Conservation (phyloP, 2,888 invertebrate genomes). For the Leucozona laternaria region DNA sequence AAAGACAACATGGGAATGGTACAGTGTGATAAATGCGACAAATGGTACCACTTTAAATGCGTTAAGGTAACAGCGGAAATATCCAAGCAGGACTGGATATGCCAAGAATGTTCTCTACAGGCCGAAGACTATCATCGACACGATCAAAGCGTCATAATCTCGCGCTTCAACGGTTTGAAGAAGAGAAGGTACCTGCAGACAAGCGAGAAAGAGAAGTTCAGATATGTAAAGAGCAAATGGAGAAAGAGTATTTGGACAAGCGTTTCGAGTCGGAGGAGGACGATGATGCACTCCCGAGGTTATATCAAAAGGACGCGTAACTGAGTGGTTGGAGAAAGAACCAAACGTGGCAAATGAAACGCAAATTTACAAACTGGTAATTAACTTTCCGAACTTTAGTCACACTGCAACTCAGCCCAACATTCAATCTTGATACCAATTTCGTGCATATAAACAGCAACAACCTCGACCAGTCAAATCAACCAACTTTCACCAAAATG, state of each 20-base stretch:
- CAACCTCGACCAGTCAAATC: background rate
- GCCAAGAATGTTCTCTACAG: no score
- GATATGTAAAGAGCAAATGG: no score
- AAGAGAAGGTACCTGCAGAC: background rate
- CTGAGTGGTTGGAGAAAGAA: slow-evolving; percentile 4
- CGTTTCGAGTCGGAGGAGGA: no score
- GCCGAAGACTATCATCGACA: background rate
- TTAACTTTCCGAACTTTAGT: background rate
- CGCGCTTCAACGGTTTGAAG: slow-evolving; percentile 6
- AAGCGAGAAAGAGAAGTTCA: slow-evolving; percentile 2
- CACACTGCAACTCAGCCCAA: background rate
- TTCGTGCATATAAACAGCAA: background rate
- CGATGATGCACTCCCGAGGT: background rate
- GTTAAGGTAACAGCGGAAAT: background rate
- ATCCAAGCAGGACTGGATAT: background rate
- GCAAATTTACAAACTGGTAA: slow-evolving; percentile 1
- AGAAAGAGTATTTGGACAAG: no score
- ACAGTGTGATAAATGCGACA: background rate
- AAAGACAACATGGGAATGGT: background rate
- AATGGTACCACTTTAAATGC: slow-evolving; percentile 2
- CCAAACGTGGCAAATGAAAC: background rate
- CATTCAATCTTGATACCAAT: background rate
- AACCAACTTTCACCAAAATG: no score
- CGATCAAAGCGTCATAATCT: background rate
- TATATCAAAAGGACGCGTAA: background rate